Evolutionary conservation across 2,888 invertebrate species (phyloP).

Genomic region (Bhutanitis thaidina): DNA sequence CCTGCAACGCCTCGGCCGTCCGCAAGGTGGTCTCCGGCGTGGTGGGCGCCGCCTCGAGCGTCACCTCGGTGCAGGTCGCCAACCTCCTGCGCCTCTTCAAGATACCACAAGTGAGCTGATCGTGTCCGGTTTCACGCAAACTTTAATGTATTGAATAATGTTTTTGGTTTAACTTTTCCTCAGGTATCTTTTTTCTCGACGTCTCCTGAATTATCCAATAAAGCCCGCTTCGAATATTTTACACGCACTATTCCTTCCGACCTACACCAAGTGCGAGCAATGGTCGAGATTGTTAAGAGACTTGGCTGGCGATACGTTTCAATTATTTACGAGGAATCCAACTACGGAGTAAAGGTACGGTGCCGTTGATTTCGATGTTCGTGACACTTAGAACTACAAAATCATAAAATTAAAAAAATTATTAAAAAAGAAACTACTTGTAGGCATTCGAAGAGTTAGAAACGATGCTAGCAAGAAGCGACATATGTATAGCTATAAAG

Average conservation of each 20-base stretch:
- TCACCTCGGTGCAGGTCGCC: slow-evolving; percentile 97
- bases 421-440: background rate
- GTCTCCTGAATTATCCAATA: slow-evolving; percentile 94
- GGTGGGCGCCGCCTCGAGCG: slow-evolving; percentile 85
- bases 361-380: slow-evolving; percentile 9
- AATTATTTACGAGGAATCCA: slow-evolving; percentile 96
- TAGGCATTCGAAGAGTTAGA: slow-evolving; percentile 97
- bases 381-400: background rate
- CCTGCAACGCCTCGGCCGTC: slow-evolving; percentile 86
- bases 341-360: slow-evolving; percentile 94
- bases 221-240: slow-evolving; percentile 96
- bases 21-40: slow-evolving; percentile 70
- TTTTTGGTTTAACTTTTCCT: background rate
- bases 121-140: background rate
- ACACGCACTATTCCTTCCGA: slow-evolving; percentile 96
- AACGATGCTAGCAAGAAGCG: slow-evolving; percentile 88
- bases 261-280: slow-evolving; percentile 95
- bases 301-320: slow-evolving; percentile 97
- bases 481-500: slow-evolving; percentile 96
- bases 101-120: slow-evolving; percentile 84
- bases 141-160: background rate
- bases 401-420: background rate
- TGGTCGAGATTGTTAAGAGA: slow-evolving; percentile 93
- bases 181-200: slow-evolving; percentile 97
- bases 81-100: slow-evolving; percentile 91